A percentile compares a stretch with the other conserved stretches of the same genome.
Conservation (phyloP, 2,113 vertebrate genomes). For the Uria aalge region DNA sequence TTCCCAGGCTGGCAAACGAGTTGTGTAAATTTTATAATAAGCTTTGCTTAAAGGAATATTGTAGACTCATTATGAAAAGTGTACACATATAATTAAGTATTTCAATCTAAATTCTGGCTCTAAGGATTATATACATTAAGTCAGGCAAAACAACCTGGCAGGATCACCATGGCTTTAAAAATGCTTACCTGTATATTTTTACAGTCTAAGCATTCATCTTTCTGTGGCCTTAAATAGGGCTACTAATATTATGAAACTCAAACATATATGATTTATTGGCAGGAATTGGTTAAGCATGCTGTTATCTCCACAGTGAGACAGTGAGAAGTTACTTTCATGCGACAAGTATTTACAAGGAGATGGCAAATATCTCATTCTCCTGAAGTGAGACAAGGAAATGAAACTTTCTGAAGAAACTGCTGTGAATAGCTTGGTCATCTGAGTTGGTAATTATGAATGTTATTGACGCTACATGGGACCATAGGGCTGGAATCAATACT, state of each 20-base stretch:
- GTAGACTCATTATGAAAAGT: background rate
- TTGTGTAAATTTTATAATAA: background rate
- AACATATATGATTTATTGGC: background rate
- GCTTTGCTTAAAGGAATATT: background rate
- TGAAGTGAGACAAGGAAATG: background rate
- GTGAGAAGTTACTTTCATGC: background rate
- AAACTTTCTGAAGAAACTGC: background rate
- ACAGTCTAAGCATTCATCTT: background rate
- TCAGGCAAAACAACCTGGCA: background rate
- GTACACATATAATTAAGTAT: background rate
- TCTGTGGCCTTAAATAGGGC: background rate
- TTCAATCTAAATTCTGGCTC: background rate
- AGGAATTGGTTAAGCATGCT: background rate
- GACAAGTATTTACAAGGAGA: background rate
- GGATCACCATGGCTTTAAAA: background rate
- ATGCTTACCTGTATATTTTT: background rate
- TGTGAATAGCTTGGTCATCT: background rate
- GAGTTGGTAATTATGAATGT: background rate
- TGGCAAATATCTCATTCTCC: background rate
- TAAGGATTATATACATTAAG: background rate
- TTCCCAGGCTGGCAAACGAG: background rate
- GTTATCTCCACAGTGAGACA: background rate
- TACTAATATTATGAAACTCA: background rate
- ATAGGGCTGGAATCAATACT: background rate
- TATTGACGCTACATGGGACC: background rate